Conservation (phyloP, 2,113 vertebrate genomes). For the Caranx ignobilis region DNA sequence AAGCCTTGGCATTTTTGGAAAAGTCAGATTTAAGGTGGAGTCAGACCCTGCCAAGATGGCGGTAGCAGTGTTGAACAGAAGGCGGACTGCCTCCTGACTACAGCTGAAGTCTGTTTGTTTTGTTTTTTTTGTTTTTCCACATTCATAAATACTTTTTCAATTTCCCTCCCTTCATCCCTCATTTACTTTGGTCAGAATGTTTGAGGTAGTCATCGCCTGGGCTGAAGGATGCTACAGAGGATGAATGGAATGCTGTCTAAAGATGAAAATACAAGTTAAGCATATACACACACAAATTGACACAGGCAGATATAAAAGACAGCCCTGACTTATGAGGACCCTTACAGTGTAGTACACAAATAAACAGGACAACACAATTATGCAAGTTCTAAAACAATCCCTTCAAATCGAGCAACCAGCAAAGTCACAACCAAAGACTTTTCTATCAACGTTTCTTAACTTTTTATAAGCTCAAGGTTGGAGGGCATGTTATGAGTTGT, state of each 20-base stretch:
- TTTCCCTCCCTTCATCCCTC: slow-evolving; percentile 46
- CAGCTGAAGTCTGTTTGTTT: neutral
- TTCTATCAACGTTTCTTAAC: neutral
- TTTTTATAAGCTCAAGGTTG: neutral
- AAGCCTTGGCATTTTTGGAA: too few species aligned
- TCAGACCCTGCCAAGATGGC: too few species aligned
- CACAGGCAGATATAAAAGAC: slow-evolving; percentile 8
- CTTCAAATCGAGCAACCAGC: neutral
- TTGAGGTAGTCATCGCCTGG: slow-evolving; percentile 30
- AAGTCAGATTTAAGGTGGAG: too few species aligned
- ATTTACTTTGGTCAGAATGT: slow-evolving; percentile 66
- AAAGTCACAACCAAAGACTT: neutral
- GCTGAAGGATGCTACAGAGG: slow-evolving; percentile 33
- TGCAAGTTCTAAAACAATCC: neutral
- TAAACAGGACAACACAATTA: neutral
- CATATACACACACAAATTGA: slow-evolving; percentile 22
- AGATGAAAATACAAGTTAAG: slow-evolving; percentile 28
- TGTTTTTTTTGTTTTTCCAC: too few species aligned
- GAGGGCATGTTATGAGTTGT: neutral
- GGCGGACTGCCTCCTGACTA: neutral
- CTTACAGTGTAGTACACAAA: neutral
- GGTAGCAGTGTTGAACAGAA: neutral
- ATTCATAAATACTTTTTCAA: slow-evolving; percentile 47
- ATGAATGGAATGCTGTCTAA: slow-evolving; percentile 41
- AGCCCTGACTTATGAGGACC: neutral